Evolutionary conservation across 2,888 invertebrate genomes (phyloP).

Genomic region (Rhingia campestris): DNA sequence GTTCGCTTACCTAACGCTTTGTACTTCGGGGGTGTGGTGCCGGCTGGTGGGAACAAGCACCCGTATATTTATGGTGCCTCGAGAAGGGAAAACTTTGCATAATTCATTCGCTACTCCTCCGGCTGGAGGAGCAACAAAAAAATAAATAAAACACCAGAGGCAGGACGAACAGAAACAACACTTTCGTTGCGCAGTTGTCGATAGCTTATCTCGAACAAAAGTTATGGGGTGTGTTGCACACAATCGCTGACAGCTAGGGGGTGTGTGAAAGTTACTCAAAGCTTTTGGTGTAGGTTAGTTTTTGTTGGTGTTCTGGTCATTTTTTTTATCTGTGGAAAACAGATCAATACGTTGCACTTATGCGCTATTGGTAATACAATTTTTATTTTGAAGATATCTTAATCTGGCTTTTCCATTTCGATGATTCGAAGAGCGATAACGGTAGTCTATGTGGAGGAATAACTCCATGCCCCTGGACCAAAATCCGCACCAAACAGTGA

Average conservation of each 20-base stretch:
- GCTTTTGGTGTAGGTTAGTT: neutral
- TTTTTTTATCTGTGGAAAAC: neutral
- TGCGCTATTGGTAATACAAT: too few relatives aligned
- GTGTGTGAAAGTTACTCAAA: conserved; percentile 58
- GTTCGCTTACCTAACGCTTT: conserved; percentile 65
- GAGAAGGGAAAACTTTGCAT: conserved; percentile 64
- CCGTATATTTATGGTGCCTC: conserved; percentile 27
- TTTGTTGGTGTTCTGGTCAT: neutral
- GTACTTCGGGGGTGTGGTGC: conserved; percentile 21
- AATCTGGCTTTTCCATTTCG: too few relatives aligned
- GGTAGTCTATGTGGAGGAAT: too few relatives aligned
- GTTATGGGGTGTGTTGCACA: conserved; percentile 71
- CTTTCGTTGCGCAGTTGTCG: conserved; percentile 70
- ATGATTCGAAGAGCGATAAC: too few relatives aligned
- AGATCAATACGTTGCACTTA: neutral
- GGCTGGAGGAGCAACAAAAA: neutral
- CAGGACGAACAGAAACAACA: conserved; percentile 39
- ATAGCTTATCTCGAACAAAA: conserved; percentile 71
- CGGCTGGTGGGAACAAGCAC: conserved; percentile 1
- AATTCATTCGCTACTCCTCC: conserved; percentile 55
- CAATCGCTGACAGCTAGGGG: conserved; percentile 68
- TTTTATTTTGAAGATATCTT: too few relatives aligned
- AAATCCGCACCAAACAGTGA: too few relatives aligned
- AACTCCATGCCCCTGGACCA: too few relatives aligned
- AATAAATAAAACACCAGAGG: neutral